Base-by-base conservation (phyloP, 1,140 invertebrate species). In the Marisa cornuarietis region DNA sequence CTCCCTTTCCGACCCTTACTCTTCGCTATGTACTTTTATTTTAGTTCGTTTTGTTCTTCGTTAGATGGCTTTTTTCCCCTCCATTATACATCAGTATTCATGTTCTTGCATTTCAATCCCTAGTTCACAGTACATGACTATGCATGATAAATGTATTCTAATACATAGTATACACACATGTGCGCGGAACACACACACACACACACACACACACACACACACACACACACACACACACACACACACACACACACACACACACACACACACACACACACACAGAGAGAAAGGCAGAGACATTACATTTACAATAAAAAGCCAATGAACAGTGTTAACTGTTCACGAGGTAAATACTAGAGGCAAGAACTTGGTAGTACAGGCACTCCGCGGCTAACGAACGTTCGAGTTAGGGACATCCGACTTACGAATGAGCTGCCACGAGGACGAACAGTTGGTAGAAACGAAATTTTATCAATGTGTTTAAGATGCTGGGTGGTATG, bases 141-240 rank as follows among this genome's bases (percentile, higher is more conserved):
- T 3, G n/a, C n/a, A n/a, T n/a, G n/a, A n/a, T n/a, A n/a, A n/a
- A n/a, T n/a, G n/a, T n/a, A n/a, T n/a, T n/a, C n/a, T n/a, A n/a
- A n/a, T n/a, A n/a, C n/a, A n/a, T n/a, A n/a, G n/a, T n/a, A n/a
- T n/a, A n/a, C n/a, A n/a, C n/a, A n/a, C n/a, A n/a, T n/a, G n/a
- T n/a, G n/a, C n/a, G n/a, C n/a, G n/a, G n/a, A n/a, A n/a, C 68
- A 42, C 26, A 71, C 68, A 71, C 68, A 71, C 18, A 71, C 68
- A 71, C 26, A 71, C 8, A 71, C 26, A 71, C 68, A 71, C 16
- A 71, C 26, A 31, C 26, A 71, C 26, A 71, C 68, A 42, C 26
- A 71, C 68, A 42, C 68, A 71, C 26, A 42, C 26, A 31, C 68
- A 71, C 68, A 18, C 26, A 18, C 26, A 22, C 68, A 18, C 71